Base-by-base conservation (phyloP, 2,113 vertebrate species). In the Cinclus mexicanus region DNA sequence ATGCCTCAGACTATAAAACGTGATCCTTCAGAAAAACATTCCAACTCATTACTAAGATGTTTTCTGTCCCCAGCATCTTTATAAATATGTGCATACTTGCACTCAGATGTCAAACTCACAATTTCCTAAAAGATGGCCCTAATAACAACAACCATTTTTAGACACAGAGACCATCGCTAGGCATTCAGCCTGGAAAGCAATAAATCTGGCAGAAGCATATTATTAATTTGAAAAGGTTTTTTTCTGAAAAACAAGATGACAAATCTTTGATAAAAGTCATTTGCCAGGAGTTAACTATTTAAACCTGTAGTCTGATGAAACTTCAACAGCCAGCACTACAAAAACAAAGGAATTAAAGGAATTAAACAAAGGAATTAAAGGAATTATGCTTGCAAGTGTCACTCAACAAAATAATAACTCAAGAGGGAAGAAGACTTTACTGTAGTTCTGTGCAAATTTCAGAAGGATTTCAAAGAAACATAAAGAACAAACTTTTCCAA, bases 201-300 rank as follows among this genome's bases (percentile, higher is more conserved):
- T 46, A 92, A 81, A 95, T 78, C 83, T 89, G 77, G 70, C 77
- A 72, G 77, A 80, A 11, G 83, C 64, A 49, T 91, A 94, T 68
- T 85, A 89, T 88, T 94, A 83, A 96, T 96, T 95, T 96, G 81
- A 93, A 96, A 95, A 95, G 67, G 72, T 75, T 95, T 94, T 89
- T 95, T 94, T 88, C 87, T 95, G 90, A 93, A 75, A 85, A 97
- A 93, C 37, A 79, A 94, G 84, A 96, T 89, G 89, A 89, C 87
- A 97, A 96, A 92, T 57, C 79, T 95, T 96, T 93, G 87, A 97
- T 59, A 96, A 64, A 90, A 87, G 81, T 96, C 25, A 91, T 65
- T 87, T 85, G 68, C 69, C 90, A 96, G 68, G 47, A 90, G 41
- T 76, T 89, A 93, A 95, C 93, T 77, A 60, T 87, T 89, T 78